Evolutionary conservation across 2,113 vertebrate species (phyloP), one percentile per base, ranked within the genome.

Genomic region (Upupa epops): DNA sequence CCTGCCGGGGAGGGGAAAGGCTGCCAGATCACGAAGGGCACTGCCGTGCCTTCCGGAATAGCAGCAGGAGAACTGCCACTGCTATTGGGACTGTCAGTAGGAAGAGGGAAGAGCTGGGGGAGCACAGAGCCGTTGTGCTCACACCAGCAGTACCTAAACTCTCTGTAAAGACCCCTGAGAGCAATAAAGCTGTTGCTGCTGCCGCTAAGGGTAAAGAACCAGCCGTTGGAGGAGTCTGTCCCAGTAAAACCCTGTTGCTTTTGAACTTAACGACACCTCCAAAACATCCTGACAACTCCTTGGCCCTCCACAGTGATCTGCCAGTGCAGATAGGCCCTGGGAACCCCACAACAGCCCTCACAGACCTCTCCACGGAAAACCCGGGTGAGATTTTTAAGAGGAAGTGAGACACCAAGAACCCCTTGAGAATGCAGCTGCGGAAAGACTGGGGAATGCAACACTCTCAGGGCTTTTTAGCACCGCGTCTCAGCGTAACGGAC

Each of bases 271-370:
- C 46, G n/a, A 17, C 66, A 31, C 22, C 42, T 66, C 24, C 31
- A 45, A 1, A 31, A 18, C 8, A 13, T 22, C 58, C 42, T 7
- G 26, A 37, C 28, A 74, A n/a, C 1, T 0, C 11, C 63, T n/a
- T 4, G n/a, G 52, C 32, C 51, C 48, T 29, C 64, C 15, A 56
- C 60, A 32, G 60, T 19, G 52, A 58, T n/a, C 46, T 36, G 58
- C 15, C 9, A 2, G 24, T 1, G n/a, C 9, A 22, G 29, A 52
- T 26, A 0, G 0, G 31, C 26, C 29, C 54, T 5, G 6, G 22
- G 15, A 42, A 18, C 9, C 29, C 55, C 66, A 14, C 40, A 3
- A 2, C 1, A 31, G 59, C 58, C 69, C 20, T 1, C 36, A 7
- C 28, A 24, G 48, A 40, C 1, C 14, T 11, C 10, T 8, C 31